Evolutionary conservation across 2,113 vertebrate species (phyloP).

Genomic region (Notarius quadriscutis): DNA sequence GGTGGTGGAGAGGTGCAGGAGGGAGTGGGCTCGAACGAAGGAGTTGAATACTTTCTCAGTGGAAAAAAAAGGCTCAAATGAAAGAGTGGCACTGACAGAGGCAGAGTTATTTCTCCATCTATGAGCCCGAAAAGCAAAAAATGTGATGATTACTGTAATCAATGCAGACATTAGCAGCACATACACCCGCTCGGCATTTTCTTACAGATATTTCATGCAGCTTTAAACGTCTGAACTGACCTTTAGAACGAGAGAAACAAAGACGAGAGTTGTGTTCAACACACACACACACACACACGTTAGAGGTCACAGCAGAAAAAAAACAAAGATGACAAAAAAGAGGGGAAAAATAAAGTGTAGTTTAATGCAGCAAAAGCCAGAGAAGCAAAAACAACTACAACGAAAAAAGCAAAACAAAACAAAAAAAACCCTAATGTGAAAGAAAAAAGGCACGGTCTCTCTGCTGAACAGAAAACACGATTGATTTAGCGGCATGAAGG

Average conservation of each 20-base stretch:
- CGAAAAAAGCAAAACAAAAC: constrained; percentile 50
- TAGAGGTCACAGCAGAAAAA: constrained; percentile 30
- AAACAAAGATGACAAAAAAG: constrained; percentile 45
- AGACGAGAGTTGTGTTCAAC: constrained; percentile 27
- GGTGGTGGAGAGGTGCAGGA: not conserved
- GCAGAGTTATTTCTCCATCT: not conserved
- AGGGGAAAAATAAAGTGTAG: constrained; percentile 35
- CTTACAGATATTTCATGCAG: not conserved
- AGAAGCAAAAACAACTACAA: constrained; percentile 42
- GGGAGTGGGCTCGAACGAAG: not conserved
- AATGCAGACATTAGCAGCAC: not conserved
- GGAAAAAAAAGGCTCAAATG: not conserved
- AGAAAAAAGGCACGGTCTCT: not conserved
- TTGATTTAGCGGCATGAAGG: not conserved
- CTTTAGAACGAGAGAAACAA: constrained; percentile 62
- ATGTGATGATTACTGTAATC: not conserved
- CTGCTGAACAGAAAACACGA: not conserved
- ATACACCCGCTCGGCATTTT: not conserved
- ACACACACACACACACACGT: constrained; percentile 49
- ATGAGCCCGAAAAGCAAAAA: not conserved
- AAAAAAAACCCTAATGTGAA: constrained; percentile 44
- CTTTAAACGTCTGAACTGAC: constrained; percentile 60
- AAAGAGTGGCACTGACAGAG: not conserved
- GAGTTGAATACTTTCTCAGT: not conserved
- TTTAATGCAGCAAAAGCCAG: constrained; percentile 27